phyloP scores from a whole-genome alignment of 2,113 vertebrate species.

The Albula goreensis region DNA sequence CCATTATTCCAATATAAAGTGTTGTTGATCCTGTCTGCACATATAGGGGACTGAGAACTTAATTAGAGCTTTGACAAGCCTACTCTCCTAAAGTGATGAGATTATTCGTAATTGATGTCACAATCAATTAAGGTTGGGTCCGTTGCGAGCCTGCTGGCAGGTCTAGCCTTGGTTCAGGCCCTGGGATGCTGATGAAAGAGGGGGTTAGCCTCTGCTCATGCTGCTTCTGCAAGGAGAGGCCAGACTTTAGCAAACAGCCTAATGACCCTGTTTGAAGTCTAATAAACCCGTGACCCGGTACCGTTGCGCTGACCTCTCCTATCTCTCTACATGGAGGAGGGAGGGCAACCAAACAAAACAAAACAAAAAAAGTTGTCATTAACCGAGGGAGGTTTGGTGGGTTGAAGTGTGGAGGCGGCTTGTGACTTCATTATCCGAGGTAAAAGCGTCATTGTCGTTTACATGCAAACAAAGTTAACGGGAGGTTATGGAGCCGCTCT shows the following conservation, averaged over 20 bases:
- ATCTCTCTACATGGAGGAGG: conserved; percentile 30
- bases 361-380: conserved; percentile 39
- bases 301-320: conserved; percentile 74
- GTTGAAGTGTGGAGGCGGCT: conserved; percentile 47
- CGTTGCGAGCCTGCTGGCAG: conserved; percentile 81
- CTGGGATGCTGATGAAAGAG: conserved; percentile 82
- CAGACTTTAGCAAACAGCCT: conserved; percentile 77
- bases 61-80: conserved; percentile 91
- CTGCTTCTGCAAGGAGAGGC: conserved; percentile 75
- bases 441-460: conserved; percentile 42
- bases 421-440: conserved; percentile 37
- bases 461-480: conserved; percentile 46
- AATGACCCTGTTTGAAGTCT: conserved; percentile 83
- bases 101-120: conserved; percentile 95
- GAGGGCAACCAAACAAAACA: conserved; percentile 32
- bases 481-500: background rate
- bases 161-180: conserved; percentile 82
- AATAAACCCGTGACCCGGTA: conserved; percentile 84
- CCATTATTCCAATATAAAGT: conserved; percentile 79
- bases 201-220: conserved; percentile 71
- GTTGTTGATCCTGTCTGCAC: conserved; percentile 76
- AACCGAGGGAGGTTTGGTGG: conserved; percentile 23
- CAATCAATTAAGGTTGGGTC: conserved; percentile 84
- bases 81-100: conserved; percentile 87
- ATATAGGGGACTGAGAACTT: conserved; percentile 81